phyloP scores from a whole-genome alignment of 2,888 invertebrate species.

The Horisme vitalbata region DNA sequence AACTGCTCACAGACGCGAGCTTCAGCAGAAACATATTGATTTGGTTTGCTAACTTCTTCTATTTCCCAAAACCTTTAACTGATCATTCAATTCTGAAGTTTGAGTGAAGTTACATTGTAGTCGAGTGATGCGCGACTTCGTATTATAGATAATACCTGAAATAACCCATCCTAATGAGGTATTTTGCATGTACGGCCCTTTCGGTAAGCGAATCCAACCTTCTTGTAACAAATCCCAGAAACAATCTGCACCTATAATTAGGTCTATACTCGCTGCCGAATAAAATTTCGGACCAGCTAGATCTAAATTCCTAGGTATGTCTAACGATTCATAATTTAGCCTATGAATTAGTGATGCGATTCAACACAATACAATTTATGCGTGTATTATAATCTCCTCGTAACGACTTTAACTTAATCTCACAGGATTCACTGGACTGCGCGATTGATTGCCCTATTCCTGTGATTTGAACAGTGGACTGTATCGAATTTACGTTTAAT shows the following conservation, averaged over 20 bases:
- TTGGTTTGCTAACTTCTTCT: not conserved
- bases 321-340: not conserved
- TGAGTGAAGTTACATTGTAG: constrained; percentile 1
- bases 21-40: not conserved
- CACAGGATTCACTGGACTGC: constrained; percentile 21
- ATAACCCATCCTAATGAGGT: constrained; percentile 15
- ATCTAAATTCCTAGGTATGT: constrained; percentile 10
- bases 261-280: constrained; percentile 1
- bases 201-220: not conserved
- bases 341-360: not conserved
- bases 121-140: not conserved
- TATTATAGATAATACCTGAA: constrained; percentile 6
- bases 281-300: constrained; percentile 17
- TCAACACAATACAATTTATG: not conserved
- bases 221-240: constrained; percentile 12
- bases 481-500: constrained; percentile 27
- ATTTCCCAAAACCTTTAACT: constrained; percentile 3
- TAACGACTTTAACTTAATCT: constrained; percentile 22
- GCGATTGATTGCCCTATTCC: constrained; percentile 28
- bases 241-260: constrained; percentile 14
- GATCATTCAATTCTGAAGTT: not conserved
- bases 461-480: constrained; percentile 31
- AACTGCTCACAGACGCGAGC: constrained; percentile 1
- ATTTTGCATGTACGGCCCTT: constrained; percentile 4
- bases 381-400: constrained; percentile 9